Evolutionary conservation across 2,888 invertebrate genomes (phyloP), one percentile per base, ranked within the genome.

Genomic region (Latheticus oryzae): DNA sequence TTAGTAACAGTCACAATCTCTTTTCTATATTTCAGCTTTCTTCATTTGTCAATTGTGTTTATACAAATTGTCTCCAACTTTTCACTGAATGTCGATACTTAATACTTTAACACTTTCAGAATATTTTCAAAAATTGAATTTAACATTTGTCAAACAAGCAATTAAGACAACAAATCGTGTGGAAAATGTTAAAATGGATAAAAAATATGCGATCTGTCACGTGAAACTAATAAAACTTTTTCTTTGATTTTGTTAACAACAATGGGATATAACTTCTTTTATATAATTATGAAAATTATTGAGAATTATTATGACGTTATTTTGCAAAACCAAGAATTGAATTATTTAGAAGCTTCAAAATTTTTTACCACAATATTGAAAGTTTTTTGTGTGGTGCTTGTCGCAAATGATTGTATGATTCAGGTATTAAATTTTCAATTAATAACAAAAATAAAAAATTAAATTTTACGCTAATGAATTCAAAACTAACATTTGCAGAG

Each of bases 211-310:
- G n/a, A 9, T n/a, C 21, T 30, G 8, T 3, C 19, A 2, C 11
- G 32, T 3, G 4, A 45, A 32, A 30, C 16, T 11, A 45, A 45
- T 7, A 45, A 32, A 12, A 45, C 45, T 1, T 45, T 45, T 45
- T 45, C 42, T 1, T 24, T 42, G 2, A 7, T 8, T 1, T 26
- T 42, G 8, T 17, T 42, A 1, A 28, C 28, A 28, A 1, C 16
- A 2, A 42, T 42, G 8, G 42, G 42, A 9, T 28, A 42, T 15
- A 8, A 28, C 16, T n/a, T 42, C 1, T 13, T 7, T n/a, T 12
- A 9, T n/a, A 28, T 42, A 8, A 9, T 42, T 16, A 16, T 42
- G 4, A 13, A 15, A 8, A 13, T 28, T n/a, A 13, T 42, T 5
- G 13, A 28, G 12, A 12, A 8, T 2, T 40, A 23, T 40, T 23